Evolutionary conservation across 2,888 invertebrate genomes (phyloP).

Genomic region (Deilephila elpenor): DNA sequence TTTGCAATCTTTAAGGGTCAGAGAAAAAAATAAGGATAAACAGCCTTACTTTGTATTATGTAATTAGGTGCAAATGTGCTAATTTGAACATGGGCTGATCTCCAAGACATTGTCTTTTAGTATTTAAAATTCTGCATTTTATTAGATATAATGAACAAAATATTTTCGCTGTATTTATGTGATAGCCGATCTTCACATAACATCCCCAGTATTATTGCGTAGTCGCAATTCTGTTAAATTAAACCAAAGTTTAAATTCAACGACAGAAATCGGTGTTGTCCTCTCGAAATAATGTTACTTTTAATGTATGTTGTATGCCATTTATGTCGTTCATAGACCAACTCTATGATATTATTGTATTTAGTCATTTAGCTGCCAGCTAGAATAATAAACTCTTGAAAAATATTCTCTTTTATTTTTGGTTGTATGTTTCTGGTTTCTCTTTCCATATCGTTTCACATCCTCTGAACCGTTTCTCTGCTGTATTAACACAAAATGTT

Average conservation of each 20-base stretch:
- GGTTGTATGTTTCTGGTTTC: background rate
- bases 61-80: background rate
- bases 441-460: no score
- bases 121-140: slow-evolving; percentile 6
- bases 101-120: background rate
- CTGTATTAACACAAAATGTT: no score
- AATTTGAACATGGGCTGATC: slow-evolving; percentile 11
- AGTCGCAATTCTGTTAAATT: slow-evolving; percentile 47
- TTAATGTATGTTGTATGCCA: slow-evolving; percentile 69
- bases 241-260: slow-evolving; percentile 68
- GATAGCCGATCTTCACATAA: slow-evolving; percentile 11
- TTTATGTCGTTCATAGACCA: slow-evolving; percentile 65
- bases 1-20: background rate
- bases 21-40: background rate
- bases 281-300: slow-evolving; percentile 36
- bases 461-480: no score
- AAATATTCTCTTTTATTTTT: slow-evolving; percentile 37
- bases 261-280: slow-evolving; percentile 52
- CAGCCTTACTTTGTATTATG: background rate
- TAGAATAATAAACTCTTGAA: slow-evolving; percentile 56
- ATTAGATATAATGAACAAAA: slow-evolving; percentile 3
- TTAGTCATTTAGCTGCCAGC: slow-evolving; percentile 77
- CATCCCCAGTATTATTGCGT: slow-evolving; percentile 63
- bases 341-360: slow-evolving; percentile 63
- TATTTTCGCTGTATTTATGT: slow-evolving; percentile 8